Evolutionary conservation across 2,113 vertebrate species (phyloP), one percentile per base, ranked within the genome.

Genomic region (Dipodomys ordii): DNA sequence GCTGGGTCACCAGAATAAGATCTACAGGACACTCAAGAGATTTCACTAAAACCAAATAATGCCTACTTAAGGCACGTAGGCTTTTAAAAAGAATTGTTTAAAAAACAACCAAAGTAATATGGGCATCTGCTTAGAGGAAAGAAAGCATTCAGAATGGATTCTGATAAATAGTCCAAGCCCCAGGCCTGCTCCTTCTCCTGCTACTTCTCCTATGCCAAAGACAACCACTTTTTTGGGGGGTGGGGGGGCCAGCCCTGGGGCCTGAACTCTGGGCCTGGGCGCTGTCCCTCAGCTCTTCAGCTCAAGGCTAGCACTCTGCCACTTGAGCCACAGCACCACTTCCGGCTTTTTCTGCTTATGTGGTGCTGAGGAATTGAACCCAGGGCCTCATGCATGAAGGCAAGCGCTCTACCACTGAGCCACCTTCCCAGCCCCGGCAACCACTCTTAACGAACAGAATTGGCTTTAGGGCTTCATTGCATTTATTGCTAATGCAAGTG

Each of bases 401-500:
- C 5, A 39, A 39, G 39, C 39, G 6, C 39, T 39, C 39, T 39
- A 39, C 39, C 39, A 39, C 39, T 39, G 39, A 39, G 39, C 39
- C 5, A 39, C 39, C 39, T 39, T 39, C 39, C 39, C 39, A 39
- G 39, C 39, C 39, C 39, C 39, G 39, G 22, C 78, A 84, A 73
- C 60, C 32, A 91, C 3, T 94, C 64, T 44, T 77, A 39, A 69
- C 44, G 0, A 32, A 9, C 23, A 95, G 32, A 72, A 83, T 87
- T 44, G 87, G 69, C 88, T 93, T 77, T 30, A 86, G 88, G 67
- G 23, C 80, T 88, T 83, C 62, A 76, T 92, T 23, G 57, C 67
- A 90, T 80, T n/a, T 90, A 87, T 85, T 90, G 49, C 86, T 95
- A 92, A 82, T 53, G 27, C 16, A 69, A 62, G 84, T 39, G 39